Percentiles rank a stretch among this genome's conserved stretches.
These are phyloP conservation scores for Papilio demoleus DNA, from an alignment of 2,888 invertebrate species.

Conservation along the genomic window DNA sequence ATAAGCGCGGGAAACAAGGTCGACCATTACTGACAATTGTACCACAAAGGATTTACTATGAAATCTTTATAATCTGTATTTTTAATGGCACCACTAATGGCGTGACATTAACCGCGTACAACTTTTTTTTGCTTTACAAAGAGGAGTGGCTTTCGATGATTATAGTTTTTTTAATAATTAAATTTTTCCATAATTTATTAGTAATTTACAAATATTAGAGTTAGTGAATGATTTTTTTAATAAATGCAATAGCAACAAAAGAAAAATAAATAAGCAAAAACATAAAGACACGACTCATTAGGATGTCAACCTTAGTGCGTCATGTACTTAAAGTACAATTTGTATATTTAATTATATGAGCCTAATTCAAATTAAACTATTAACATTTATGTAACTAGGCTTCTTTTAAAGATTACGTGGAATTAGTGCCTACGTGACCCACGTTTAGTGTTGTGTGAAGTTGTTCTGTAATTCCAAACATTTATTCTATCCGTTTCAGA, in stretches of 20 bases:
- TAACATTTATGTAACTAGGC: not conserved
- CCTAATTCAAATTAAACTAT: not conserved
- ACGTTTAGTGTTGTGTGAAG: not conserved
- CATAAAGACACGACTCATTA: no score
- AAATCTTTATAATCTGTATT: constrained; percentile 13
- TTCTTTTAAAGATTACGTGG: not conserved
- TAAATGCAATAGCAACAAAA: no score
- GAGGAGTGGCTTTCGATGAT: not conserved
- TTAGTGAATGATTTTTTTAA: no score
- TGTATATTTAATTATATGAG: no score
- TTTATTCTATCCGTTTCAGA: constrained; percentile 8
- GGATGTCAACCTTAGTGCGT: no score
- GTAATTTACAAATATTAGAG: no score
- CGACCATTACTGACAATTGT: constrained; percentile 19
- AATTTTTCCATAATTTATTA: no score
- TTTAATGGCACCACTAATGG: not conserved
- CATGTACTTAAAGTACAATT: not conserved
- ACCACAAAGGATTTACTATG: constrained; percentile 23
- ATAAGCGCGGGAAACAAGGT: constrained; percentile 35
- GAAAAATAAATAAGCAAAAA: no score
- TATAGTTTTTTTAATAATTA: no score
- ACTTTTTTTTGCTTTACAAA: not conserved
- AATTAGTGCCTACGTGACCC: constrained; percentile 1
- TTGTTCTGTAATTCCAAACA: constrained; percentile 14
- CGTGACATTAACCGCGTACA: not conserved